Percentiles rank a stretch among this genome's conserved stretches.
Evolutionary conservation across 2,113 vertebrate species (phyloP).

Genomic region (Sorex fumeus): DNA sequence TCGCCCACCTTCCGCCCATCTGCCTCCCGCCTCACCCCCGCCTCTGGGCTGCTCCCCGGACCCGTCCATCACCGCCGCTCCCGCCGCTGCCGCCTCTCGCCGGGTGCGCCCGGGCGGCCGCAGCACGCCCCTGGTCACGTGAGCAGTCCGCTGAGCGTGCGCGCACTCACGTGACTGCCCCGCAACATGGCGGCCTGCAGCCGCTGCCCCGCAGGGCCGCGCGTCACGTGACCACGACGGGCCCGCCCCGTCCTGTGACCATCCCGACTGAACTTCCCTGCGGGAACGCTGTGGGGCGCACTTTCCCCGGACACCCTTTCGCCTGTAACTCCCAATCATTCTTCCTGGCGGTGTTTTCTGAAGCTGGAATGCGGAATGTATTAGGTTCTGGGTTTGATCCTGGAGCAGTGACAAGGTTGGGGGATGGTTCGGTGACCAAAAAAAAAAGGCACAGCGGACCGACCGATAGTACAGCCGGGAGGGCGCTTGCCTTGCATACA

Average conservation of each 20-base stretch:
- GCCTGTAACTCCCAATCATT: neutral
- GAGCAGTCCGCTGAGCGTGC: constrained; percentile 64
- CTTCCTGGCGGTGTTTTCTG: too few relatives aligned
- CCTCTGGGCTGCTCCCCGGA: constrained; percentile 79
- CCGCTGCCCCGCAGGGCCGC: neutral
- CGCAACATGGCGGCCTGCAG: constrained; percentile 71
- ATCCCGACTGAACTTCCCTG: accelerated
- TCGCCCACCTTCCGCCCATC: constrained; percentile 56
- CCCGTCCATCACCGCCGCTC: constrained; percentile 80
- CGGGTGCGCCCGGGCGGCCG: constrained; percentile 80
- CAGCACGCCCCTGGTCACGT: constrained; percentile 78
- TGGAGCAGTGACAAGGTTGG: too few relatives aligned
- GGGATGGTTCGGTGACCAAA: too few relatives aligned
- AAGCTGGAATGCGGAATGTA: too few relatives aligned
- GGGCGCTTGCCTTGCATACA: too few relatives aligned
- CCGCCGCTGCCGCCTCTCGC: constrained; percentile 74
- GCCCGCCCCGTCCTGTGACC: too few relatives aligned
- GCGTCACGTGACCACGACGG: accelerated
- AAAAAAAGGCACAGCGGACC: too few relatives aligned
- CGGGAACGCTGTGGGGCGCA: neutral
- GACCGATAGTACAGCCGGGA: too few relatives aligned
- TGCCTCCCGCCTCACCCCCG: constrained; percentile 80
- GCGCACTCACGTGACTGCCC: constrained; percentile 76
- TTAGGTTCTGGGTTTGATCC: too few relatives aligned
- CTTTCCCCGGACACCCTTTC: neutral